These are phyloP conservation scores for Leucophenga montana DNA, from an alignment of 2,888 invertebrate species.

Conservation along the genomic window DNA sequence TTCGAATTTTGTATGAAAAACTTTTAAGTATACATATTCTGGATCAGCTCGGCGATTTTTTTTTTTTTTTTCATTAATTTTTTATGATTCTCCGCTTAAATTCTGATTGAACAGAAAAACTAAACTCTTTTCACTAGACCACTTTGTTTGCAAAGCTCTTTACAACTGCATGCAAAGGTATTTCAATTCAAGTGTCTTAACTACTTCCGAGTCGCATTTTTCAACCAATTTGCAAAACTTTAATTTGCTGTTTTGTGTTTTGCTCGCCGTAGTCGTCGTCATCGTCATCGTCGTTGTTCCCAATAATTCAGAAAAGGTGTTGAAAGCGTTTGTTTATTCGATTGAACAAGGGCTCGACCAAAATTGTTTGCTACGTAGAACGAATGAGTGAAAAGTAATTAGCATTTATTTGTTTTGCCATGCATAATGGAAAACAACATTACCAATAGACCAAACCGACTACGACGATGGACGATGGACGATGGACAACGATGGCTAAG, in stretches of 20 bases:
- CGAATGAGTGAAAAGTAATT: slow-evolving; percentile 9
- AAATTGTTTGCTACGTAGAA: background rate
- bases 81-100: too few species aligned
- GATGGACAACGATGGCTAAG: background rate
- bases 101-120: too few species aligned
- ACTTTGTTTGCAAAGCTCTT: too few species aligned
- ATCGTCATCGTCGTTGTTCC: slow-evolving; percentile 42
- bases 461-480: background rate
- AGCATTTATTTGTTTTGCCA: slow-evolving; percentile 6
- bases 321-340: slow-evolving; percentile 53
- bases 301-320: slow-evolving; percentile 62
- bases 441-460: too few species aligned
- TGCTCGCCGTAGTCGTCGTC: too few species aligned
- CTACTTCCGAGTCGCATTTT: background rate
- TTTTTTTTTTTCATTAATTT: too few species aligned
- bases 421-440: background rate
- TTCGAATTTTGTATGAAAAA: too few species aligned
- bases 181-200: background rate
- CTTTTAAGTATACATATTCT: too few species aligned
- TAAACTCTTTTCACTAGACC: too few species aligned
- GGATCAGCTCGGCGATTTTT: too few species aligned
- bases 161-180: background rate
- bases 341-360: background rate
- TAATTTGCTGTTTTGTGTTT: background rate
- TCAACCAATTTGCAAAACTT: background rate